Conservation (phyloP, 2,113 vertebrate species). For the Megaptera novaeangliae region DNA sequence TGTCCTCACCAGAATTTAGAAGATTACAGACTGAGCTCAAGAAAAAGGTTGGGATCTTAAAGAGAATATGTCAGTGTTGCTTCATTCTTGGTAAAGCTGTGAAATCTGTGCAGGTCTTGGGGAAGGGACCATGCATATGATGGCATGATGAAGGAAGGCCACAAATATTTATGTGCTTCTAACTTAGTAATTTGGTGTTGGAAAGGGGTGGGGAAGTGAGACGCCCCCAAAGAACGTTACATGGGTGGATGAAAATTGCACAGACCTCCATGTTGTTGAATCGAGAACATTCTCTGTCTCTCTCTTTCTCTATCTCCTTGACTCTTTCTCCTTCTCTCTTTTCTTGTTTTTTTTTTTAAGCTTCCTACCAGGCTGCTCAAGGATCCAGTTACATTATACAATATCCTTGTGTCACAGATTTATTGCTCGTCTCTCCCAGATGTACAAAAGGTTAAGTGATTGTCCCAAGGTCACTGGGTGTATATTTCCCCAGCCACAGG, state of each 20-base stretch:
- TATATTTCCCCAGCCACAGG: neutral
- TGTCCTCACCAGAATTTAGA: neutral
- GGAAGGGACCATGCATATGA: neutral
- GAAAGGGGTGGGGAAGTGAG: neutral
- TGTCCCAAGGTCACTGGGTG: neutral
- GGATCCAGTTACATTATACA: conserved; percentile 17
- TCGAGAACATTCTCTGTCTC: neutral
- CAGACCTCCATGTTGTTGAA: neutral
- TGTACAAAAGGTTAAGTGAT: conserved; percentile 20
- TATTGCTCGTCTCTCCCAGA: neutral
- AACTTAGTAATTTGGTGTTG: neutral
- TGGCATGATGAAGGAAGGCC: neutral
- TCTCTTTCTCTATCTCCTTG: neutral
- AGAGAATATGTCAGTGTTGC: neutral
- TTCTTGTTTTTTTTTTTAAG: neutral
- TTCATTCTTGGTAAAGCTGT: neutral
- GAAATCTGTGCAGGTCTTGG: neutral
- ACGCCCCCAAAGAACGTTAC: neutral
- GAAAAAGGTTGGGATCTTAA: neutral
- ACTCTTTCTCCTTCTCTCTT: neutral
- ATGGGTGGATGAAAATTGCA: neutral
- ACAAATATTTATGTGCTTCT: neutral
- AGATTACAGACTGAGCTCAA: neutral
- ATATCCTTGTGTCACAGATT: neutral
- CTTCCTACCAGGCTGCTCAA: neutral